Conservation (phyloP, 2,888 invertebrate genomes). For the Oasisia sp. region DNA sequence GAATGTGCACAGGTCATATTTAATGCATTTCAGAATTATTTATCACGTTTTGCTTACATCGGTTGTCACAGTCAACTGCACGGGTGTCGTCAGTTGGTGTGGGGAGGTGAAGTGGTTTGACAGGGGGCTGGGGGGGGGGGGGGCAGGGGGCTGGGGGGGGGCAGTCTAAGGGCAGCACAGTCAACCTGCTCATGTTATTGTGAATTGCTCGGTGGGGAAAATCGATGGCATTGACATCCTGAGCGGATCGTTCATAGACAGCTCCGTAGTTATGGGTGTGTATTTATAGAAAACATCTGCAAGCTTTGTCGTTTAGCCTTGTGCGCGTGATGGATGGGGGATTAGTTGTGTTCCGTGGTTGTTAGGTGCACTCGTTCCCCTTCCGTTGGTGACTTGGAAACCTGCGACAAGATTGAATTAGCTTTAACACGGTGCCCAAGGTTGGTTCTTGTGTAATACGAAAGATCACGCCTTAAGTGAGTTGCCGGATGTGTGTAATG, state of each 20-base stretch:
- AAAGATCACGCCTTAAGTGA: not conserved
- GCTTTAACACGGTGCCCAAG: not conserved
- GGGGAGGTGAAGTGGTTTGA: not conserved
- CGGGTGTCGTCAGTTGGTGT: not conserved
- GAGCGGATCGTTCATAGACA: not conserved
- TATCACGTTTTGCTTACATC: too few species aligned
- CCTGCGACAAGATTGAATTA: not conserved
- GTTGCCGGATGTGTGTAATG: not conserved
- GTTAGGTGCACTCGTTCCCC: not conserved
- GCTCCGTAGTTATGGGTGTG: not conserved
- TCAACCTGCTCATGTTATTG: not conserved
- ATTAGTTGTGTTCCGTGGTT: not conserved
- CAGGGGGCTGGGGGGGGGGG: not conserved
- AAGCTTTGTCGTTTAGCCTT: not conserved
- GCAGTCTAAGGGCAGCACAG: not conserved
- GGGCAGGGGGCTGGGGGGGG: too few species aligned
- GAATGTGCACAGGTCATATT: too few species aligned
- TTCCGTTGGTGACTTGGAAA: not conserved
- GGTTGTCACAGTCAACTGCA: not conserved
- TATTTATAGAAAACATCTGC: conserved; percentile 13
- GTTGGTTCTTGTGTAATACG: not conserved
- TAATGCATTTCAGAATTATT: too few species aligned
- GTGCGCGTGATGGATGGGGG: not conserved
- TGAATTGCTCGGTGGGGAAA: not conserved
- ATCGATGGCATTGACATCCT: not conserved